A percentile compares a stretch with the other conserved stretches of the same genome.
Evolutionary conservation across 2,797 vertebrate genomes (phyloP).

Genomic region (Takifugu ocellatus): DNA sequence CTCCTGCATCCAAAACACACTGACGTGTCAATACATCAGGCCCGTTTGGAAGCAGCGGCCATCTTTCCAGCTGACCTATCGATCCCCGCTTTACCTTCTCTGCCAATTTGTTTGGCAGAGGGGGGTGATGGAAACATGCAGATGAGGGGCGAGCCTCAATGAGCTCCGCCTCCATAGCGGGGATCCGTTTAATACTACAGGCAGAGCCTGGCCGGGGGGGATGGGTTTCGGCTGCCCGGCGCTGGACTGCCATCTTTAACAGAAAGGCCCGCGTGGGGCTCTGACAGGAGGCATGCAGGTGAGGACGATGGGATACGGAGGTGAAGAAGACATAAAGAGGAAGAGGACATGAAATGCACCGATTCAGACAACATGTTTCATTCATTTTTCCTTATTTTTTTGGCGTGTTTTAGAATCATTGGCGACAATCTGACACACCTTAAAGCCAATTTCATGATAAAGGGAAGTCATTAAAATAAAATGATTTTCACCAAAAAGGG

Average conservation of each 20-base stretch:
- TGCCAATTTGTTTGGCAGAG: constrained; percentile 35
- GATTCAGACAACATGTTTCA: neutral
- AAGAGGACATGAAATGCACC: constrained; percentile 13
- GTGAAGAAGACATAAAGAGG: constrained; percentile 33
- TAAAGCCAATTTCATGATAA: neutral
- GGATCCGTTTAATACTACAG: constrained; percentile 78
- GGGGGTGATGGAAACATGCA: constrained; percentile 68
- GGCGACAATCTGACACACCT: neutral
- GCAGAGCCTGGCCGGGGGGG: constrained; percentile 78
- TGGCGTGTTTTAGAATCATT: too few species aligned
- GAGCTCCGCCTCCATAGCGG: constrained; percentile 73
- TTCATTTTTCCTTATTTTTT: too few species aligned
- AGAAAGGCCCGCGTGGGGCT: constrained; percentile 62
- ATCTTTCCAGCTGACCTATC: neutral
- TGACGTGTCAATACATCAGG: neutral
- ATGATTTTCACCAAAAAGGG: too few species aligned
- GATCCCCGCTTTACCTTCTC: constrained; percentile 56
- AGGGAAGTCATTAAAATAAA: too few species aligned
- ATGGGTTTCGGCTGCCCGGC: constrained; percentile 47
- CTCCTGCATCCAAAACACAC: constrained; percentile 74
- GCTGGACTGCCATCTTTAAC: constrained; percentile 68
- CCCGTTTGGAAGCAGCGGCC: neutral
- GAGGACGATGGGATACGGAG: constrained; percentile 6
- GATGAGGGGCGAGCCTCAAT: constrained; percentile 72
- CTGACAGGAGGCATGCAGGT: constrained; percentile 47